Evolutionary conservation across 2,888 invertebrate species (phyloP).

Genomic region (Parthenolecanium corni): DNA sequence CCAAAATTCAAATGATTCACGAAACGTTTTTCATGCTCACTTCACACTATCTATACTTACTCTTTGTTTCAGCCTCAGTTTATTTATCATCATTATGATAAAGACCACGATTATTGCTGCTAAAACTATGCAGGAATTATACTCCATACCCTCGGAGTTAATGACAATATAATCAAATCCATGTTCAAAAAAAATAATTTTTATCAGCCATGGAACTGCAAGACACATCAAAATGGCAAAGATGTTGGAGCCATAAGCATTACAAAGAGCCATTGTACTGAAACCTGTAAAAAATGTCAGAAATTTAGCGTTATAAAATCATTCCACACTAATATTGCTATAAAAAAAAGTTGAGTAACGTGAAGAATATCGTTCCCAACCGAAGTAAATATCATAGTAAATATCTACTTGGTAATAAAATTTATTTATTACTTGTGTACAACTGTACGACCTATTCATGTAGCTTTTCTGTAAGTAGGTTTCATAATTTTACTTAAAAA

Average conservation of each 20-base stretch:
- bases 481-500: no score
- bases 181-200: conserved; percentile 39
- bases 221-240: conserved; percentile 68
- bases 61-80: conserved; percentile 5
- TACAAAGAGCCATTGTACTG: conserved; percentile 68
- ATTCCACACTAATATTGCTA: no score
- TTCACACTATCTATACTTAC: conserved; percentile 2
- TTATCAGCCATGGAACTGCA: conserved; percentile 66
- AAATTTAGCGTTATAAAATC: no score
- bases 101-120: conserved; percentile 13
- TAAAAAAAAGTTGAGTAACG: no score
- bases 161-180: conserved; percentile 22
- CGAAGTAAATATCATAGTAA: no score
- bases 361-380: no score
- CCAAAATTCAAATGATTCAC: no score
- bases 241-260: conserved; percentile 69
- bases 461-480: no score
- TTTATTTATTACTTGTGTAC: no score
- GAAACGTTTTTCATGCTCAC: no score
- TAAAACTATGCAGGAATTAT: conserved; percentile 24
- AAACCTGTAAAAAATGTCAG: conserved; percentile 46
- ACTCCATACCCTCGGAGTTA: conserved; percentile 28
- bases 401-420: no score
- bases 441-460: no score
- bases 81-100: conserved; percentile 6